Percentiles rank a stretch among this genome's conserved stretches.
These are phyloP conservation scores for Xylocampa areola DNA, from an alignment of 2,888 invertebrate species.

Conservation along the genomic window DNA sequence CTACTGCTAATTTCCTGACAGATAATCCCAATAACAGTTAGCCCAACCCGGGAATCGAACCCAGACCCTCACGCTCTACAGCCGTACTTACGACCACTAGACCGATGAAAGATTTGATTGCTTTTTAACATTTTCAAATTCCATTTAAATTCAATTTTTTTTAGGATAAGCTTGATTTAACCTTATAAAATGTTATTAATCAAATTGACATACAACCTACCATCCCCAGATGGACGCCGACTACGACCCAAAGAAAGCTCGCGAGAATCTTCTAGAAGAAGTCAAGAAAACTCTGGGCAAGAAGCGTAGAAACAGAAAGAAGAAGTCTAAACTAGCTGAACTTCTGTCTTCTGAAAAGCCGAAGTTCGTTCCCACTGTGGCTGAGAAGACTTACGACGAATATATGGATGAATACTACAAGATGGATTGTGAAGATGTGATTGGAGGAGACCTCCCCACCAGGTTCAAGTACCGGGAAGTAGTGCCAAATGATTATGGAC, in stretches of 20 bases:
- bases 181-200: neutral
- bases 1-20: no score
- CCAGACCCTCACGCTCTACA: no score
- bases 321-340: constrained; percentile 94
- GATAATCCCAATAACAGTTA: no score
- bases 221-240: constrained; percentile 95
- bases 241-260: constrained; percentile 90
- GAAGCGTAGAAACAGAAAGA: constrained; percentile 89
- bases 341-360: constrained; percentile 94
- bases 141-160: no score
- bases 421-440: constrained; percentile 98
- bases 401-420: constrained; percentile 98
- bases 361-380: constrained; percentile 93
- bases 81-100: no score
- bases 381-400: constrained; percentile 93
- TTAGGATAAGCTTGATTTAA: no score
- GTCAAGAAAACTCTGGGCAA: constrained; percentile 88
- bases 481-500: constrained; percentile 96
- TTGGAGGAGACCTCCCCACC: constrained; percentile 97
- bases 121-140: no score
- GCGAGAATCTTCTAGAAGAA: constrained; percentile 88
- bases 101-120: no score
- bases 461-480: constrained; percentile 98
- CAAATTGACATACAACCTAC: neutral
- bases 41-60: no score